Conservation (phyloP, 2,113 vertebrate species). For the Corythaixoides concolor region DNA sequence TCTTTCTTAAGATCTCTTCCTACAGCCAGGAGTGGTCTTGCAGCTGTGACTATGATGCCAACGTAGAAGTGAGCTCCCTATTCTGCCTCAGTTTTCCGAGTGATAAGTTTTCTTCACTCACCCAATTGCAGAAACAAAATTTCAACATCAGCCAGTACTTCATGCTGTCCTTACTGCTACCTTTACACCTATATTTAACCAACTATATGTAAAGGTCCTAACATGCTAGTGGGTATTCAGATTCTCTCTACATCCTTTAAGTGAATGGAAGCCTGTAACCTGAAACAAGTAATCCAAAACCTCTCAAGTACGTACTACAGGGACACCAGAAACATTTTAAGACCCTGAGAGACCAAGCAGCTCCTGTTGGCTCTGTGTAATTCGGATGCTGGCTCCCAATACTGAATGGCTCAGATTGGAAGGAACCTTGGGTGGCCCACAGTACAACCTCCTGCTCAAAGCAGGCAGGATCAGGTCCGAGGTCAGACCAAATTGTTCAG, state of each 20-base stretch:
- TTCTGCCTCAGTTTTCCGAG: not conserved
- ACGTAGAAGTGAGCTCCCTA: fast-evolving
- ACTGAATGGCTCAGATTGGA: not conserved
- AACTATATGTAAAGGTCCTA: not conserved
- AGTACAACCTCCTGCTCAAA: not conserved
- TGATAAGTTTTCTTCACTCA: not conserved
- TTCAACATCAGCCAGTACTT: not conserved
- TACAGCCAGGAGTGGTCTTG: not conserved
- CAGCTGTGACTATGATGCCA: not conserved
- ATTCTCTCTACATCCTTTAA: not conserved
- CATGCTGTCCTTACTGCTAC: not conserved
- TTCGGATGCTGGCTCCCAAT: not conserved
- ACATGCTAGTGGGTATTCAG: not conserved
- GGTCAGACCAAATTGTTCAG: not conserved
- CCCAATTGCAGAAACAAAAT: not conserved
- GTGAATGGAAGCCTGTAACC: not conserved
- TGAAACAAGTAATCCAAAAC: not conserved
- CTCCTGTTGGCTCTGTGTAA: not conserved
- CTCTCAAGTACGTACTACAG: not conserved
- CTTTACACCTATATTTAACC: not conserved
- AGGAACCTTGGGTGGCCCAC: not conserved
- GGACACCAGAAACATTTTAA: not conserved
- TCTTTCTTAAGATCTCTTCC: not conserved
- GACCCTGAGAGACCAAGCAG: not conserved
- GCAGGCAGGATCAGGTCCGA: not conserved